These are phyloP conservation scores for Macrobrachium nipponense DNA, from an alignment of 1,140 invertebrate species.

Conservation along the genomic window DNA sequence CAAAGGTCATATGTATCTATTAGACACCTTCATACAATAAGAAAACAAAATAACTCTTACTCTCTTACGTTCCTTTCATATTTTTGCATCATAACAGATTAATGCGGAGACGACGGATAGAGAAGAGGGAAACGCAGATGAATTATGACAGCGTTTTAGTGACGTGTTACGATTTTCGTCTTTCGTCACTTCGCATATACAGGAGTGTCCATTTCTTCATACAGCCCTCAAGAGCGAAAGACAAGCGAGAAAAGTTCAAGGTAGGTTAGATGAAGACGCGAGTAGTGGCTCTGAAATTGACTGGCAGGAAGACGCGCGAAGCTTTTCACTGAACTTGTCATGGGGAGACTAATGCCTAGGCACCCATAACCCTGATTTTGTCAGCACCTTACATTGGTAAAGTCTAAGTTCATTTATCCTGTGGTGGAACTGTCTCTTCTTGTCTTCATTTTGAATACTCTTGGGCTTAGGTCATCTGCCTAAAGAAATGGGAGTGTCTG, in stretches of 20 bases:
- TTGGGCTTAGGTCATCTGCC: no score
- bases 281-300: no score
- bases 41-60: neutral
- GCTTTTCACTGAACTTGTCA: no score
- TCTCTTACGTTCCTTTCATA: neutral
- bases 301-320: no score
- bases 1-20: no score
- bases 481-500: no score
- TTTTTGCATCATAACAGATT: neutral
- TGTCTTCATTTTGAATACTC: no score
- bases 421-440: no score
- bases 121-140: neutral
- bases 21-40: neutral
- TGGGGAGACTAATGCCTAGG: no score
- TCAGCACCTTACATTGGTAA: no score
- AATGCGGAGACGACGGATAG: neutral
- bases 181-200: neutral
- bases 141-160: neutral
- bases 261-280: neutral
- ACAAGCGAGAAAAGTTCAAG: neutral
- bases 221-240: neutral
- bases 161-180: neutral
- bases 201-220: constrained; percentile 27
- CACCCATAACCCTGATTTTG: no score
- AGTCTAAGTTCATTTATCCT: no score